phyloP scores from a whole-genome alignment of 92 coral and sea anemone genomes.

The Palythoa caribaeorum region DNA sequence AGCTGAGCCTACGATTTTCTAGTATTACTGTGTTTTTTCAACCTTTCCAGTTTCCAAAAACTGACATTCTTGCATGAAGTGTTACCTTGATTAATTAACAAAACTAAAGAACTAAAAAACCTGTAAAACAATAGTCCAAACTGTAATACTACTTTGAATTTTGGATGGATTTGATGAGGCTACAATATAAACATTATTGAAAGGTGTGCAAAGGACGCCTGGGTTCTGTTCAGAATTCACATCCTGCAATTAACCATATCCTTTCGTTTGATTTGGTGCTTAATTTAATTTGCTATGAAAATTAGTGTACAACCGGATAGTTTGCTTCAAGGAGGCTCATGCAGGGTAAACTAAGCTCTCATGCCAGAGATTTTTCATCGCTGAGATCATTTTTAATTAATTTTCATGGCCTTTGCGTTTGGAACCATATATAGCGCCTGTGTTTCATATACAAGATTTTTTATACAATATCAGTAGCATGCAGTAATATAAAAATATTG shows the following conservation, averaged over 20 bases:
- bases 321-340: neutral
- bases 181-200: too few species aligned
- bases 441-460: too few species aligned
- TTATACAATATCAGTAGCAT: too few species aligned
- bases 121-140: too few species aligned
- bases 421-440: too few species aligned
- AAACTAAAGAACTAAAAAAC: too few species aligned
- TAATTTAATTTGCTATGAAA: neutral
- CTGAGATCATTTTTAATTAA: neutral
- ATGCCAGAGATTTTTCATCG: conserved; percentile 3
- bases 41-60: neutral
- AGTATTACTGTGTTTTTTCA: neutral
- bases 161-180: neutral
- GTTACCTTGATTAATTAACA: too few species aligned
- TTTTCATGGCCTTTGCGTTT: too few species aligned
- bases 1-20: neutral
- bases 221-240: neutral
- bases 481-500: too few species aligned
- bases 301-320: neutral
- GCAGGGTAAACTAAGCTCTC: neutral
- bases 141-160: too few species aligned
- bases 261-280: neutral
- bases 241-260: neutral
- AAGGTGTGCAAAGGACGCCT: neutral
- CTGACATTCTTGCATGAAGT: neutral